phyloP scores from a whole-genome alignment of 2,113 vertebrate genomes.

The Piaya cayana region DNA sequence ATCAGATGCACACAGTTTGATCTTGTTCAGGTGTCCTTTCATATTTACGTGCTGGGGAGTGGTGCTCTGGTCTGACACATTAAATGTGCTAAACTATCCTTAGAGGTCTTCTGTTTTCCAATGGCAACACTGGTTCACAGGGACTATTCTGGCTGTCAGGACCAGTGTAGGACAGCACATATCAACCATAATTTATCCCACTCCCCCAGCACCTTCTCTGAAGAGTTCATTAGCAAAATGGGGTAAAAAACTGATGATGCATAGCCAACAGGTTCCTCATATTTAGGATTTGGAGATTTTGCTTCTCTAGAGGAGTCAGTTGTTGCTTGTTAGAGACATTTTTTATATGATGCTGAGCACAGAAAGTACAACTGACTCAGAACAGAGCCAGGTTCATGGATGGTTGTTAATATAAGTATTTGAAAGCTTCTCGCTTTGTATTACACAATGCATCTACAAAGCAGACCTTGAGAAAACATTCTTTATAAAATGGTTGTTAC shows the following conservation, averaged over 20 bases:
- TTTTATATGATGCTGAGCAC: neutral
- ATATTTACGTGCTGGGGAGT: neutral
- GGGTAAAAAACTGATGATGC: neutral
- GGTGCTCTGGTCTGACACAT: neutral
- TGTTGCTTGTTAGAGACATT: neutral
- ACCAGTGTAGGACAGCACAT: neutral
- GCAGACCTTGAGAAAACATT: neutral
- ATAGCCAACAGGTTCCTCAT: neutral
- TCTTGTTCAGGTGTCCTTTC: neutral
- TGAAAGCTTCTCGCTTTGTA: neutral
- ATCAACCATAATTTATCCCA: neutral
- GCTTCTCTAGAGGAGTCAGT: neutral
- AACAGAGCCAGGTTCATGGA: neutral
- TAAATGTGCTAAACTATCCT: neutral
- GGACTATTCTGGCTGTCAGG: neutral
- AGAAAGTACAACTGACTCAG: neutral
- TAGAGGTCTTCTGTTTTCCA: neutral
- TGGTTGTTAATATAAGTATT: neutral
- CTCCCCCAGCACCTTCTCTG: neutral
- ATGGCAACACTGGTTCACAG: neutral
- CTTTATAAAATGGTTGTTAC: neutral
- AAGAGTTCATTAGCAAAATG: neutral
- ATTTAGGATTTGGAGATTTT: neutral
- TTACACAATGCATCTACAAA: neutral
- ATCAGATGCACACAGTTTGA: accelerated